These are phyloP conservation scores for Stictocephala bisonia DNA, from an alignment of 2,888 invertebrate genomes.

Conservation along the genomic window DNA sequence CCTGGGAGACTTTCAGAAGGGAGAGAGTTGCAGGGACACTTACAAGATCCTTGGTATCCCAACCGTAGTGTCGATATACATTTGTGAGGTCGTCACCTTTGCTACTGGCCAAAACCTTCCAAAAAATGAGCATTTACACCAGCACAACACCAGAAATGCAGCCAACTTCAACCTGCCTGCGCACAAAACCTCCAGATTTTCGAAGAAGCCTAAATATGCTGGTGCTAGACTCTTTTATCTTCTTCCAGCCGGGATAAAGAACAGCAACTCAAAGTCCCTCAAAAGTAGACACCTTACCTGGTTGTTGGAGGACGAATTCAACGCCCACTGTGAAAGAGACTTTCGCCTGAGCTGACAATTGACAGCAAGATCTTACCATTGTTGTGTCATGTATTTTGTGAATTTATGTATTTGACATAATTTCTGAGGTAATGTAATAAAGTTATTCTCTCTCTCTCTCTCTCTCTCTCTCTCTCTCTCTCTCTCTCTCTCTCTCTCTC, in stretches of 20 bases:
- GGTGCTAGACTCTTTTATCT: not conserved
- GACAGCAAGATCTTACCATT: no score
- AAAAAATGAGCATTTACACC: not conserved
- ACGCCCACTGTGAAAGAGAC: not conserved
- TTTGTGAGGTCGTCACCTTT: not conserved
- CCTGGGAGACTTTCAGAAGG: not conserved
- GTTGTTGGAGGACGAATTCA: not conserved
- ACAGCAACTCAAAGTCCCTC: not conserved
- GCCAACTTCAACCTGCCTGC: not conserved
- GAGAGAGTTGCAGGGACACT: not conserved
- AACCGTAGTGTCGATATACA: not conserved
- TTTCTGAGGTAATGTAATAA: not conserved
- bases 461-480: constrained; percentile 13
- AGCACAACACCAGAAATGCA: not conserved
- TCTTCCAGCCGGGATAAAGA: not conserved
- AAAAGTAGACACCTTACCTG: not conserved
- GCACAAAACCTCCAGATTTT: constrained; percentile 2
- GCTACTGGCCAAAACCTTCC: not conserved
- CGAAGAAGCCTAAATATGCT: constrained; percentile 6
- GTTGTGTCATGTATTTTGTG: no score
- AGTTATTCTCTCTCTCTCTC: constrained; percentile 2
- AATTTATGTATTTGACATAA: not conserved
- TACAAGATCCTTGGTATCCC: not conserved
- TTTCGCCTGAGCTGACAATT: no score
- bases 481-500: constrained; percentile 13